Percentiles rank a stretch among this genome's conserved stretches.
phyloP scores from a whole-genome alignment of 2,888 invertebrate species.

The Nudaria mundana region DNA sequence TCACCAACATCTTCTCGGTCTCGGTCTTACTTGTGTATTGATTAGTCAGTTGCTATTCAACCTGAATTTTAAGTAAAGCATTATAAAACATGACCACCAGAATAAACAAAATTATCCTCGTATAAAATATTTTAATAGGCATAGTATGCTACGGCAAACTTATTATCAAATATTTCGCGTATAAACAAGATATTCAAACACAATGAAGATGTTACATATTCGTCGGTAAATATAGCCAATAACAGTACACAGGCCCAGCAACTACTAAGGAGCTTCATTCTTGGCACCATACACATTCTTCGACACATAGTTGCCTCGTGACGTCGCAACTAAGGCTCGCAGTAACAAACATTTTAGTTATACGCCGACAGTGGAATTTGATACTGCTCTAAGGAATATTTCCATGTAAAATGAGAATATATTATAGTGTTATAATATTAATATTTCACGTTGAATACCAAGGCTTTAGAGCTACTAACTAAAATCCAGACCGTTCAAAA shows the following conservation, averaged over 20 bases:
- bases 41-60: no score
- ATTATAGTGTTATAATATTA: conserved; percentile 50
- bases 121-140: no score
- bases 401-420: conserved; percentile 50
- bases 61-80: no score
- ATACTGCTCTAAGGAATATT: conserved; percentile 62
- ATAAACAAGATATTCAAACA: no score
- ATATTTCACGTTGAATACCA: conserved; percentile 59
- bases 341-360: conserved; percentile 62
- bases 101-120: no score
- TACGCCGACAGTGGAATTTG: conserved; percentile 63
- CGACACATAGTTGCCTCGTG: conserved; percentile 74
- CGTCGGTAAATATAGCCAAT: conserved; percentile 29
- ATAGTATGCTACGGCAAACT: no score
- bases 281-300: conserved; percentile 79
- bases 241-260: conserved; percentile 35
- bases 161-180: no score
- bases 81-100: no score
- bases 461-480: conserved; percentile 47
- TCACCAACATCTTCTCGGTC: no score
- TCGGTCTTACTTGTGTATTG: no score
- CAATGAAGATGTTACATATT: conserved; percentile 36
- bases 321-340: conserved; percentile 66
- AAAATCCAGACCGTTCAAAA: conserved; percentile 56
- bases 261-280: conserved; percentile 70